These are phyloP conservation scores for Girardinichthys multiradiatus DNA, from an alignment of 2,113 vertebrate species.

Conservation along the genomic window DNA sequence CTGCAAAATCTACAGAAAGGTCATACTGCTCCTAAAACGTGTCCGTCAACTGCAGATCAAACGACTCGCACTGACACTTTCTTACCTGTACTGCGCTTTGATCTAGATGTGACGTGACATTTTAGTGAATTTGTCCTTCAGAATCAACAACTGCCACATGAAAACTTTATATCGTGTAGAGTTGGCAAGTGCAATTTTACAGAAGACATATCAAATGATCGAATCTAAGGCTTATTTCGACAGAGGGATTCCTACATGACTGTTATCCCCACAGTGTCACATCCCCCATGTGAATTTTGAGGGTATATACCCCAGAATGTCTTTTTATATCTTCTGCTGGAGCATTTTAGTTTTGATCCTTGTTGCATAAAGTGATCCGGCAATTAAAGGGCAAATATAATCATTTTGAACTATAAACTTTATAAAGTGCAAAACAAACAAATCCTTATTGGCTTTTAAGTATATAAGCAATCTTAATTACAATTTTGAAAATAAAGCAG, in stretches of 20 bases:
- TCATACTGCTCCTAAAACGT: constrained; percentile 28
- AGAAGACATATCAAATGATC: constrained; percentile 16
- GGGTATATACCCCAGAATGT: background rate
- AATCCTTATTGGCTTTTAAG: no score
- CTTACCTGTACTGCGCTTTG: constrained; percentile 32
- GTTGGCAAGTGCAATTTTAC: constrained; percentile 10
- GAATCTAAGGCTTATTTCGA: constrained; percentile 10
- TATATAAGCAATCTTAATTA: no score
- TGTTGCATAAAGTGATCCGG: background rate
- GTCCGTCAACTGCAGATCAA: constrained; percentile 52
- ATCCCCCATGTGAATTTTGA: constrained; percentile 8
- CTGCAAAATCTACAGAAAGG: constrained; percentile 55
- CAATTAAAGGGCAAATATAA: background rate
- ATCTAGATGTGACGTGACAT: constrained; percentile 55
- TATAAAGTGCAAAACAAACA: no score
- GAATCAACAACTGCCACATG: constrained; percentile 17
- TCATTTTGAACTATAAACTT: background rate
- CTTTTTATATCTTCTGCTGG: constrained; percentile 6
- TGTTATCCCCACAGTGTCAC: constrained; percentile 2
- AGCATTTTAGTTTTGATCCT: background rate
- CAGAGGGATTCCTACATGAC: background rate
- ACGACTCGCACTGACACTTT: constrained; percentile 36
- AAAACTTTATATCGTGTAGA: constrained; percentile 5
- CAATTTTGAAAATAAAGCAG: no score
- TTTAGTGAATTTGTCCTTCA: constrained; percentile 53